Evolutionary conservation across 2,113 vertebrate species (phyloP).

Genomic region (Stegastes partitus): DNA sequence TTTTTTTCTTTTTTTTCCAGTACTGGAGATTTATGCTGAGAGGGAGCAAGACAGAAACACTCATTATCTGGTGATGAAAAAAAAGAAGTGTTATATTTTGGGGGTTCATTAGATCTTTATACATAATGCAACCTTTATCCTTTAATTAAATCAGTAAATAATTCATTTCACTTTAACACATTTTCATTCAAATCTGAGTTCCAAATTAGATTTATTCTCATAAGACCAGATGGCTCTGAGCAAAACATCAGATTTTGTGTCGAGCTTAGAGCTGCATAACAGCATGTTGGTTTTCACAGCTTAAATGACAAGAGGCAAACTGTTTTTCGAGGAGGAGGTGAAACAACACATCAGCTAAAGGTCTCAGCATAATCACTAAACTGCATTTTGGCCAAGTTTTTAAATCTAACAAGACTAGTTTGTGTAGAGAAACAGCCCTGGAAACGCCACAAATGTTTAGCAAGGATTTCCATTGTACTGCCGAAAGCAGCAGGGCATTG

Average conservation of each 20-base stretch:
- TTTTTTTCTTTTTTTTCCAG: too few species aligned
- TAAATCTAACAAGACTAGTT: neutral
- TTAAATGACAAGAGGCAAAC: neutral
- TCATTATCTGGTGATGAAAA: neutral
- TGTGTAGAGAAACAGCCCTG: neutral
- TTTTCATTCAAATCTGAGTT: constrained; percentile 33
- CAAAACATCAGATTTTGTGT: neutral
- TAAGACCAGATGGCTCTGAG: constrained; percentile 7
- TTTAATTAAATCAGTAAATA: constrained; percentile 53
- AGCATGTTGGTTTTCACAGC: neutral
- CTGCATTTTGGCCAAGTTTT: neutral
- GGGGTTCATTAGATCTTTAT: constrained; percentile 40
- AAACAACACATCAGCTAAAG: neutral
- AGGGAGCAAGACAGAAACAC: neutral
- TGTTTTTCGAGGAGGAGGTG: neutral
- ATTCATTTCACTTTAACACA: constrained; percentile 23
- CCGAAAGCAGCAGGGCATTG: constrained; percentile 1
- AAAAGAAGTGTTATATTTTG: constrained; percentile 16
- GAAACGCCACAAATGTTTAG: neutral
- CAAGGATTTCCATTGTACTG: neutral
- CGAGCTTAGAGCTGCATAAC: neutral
- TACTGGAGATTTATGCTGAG: neutral
- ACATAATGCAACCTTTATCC: constrained; percentile 41
- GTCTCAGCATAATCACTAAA: too few species aligned
- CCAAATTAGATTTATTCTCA: constrained; percentile 20